phyloP scores from a whole-genome alignment of 2,113 vertebrate species.

The Parus major region DNA sequence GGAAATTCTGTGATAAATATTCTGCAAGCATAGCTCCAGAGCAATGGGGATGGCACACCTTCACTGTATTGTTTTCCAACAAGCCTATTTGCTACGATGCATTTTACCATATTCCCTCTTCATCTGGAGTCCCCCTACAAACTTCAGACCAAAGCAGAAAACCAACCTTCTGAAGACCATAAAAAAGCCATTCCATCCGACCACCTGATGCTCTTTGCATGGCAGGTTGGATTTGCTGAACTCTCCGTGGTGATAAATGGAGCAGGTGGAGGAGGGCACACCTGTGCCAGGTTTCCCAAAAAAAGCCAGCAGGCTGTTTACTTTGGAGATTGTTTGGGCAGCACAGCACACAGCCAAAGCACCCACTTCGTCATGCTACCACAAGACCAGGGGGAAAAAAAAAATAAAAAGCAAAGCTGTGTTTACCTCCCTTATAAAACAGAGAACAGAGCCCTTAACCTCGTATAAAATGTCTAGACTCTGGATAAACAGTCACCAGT shows the following conservation, averaged over 20 bases:
- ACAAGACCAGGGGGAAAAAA: not conserved
- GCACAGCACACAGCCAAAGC: not conserved
- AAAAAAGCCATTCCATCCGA: not conserved
- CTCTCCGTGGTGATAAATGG: accelerated
- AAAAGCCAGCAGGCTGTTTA: not conserved
- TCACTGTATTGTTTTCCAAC: not conserved
- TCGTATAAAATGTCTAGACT: constrained; percentile 63
- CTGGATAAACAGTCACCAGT: constrained; percentile 50
- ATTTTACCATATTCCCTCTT: not conserved
- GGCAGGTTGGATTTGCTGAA: not conserved
- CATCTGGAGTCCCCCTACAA: not conserved
- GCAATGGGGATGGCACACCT: not conserved
- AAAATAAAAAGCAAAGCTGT: not conserved
- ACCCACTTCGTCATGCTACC: not conserved
- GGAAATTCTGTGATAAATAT: not conserved
- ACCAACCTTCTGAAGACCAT: not conserved
- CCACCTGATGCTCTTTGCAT: not conserved
- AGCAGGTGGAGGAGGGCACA: not conserved
- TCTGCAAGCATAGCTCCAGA: not conserved
- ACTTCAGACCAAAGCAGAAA: not conserved
- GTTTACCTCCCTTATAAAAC: constrained; percentile 36
- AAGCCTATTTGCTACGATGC: not conserved
- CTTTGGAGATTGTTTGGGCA: not conserved
- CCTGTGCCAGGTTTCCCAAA: not conserved
- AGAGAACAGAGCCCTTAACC: constrained; percentile 5